These are phyloP conservation scores for Ischnura elegans DNA, from an alignment of 2,888 invertebrate species.

Conservation along the genomic window DNA sequence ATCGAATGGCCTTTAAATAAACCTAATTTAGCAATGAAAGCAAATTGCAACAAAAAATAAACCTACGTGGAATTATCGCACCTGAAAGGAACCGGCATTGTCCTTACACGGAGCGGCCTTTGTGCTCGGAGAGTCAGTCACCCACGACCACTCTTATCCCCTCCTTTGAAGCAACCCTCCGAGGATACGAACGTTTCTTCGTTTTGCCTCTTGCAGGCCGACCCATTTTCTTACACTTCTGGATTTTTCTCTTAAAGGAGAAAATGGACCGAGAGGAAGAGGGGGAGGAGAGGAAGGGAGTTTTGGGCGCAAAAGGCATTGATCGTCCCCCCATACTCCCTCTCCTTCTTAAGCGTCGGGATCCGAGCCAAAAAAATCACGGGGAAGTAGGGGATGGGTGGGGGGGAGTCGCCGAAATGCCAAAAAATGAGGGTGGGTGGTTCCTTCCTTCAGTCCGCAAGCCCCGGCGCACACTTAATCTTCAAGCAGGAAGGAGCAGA, in stretches of 20 bases:
- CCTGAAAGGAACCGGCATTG: too few species aligned
- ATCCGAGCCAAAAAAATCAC: background rate
- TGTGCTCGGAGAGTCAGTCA: background rate
- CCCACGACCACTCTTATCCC: background rate
- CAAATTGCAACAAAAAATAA: too few species aligned
- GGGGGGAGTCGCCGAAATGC: background rate
- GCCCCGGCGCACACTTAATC: constrained; percentile 1
- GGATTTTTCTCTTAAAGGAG: constrained; percentile 1
- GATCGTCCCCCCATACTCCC: background rate
- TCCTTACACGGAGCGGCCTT: background rate
- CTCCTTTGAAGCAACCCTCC: background rate
- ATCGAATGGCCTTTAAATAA: too few species aligned
- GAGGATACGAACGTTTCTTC: background rate
- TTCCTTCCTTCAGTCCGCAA: background rate
- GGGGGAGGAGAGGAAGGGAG: background rate
- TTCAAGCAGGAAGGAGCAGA: background rate
- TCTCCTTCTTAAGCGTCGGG: background rate
- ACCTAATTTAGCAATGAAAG: too few species aligned
- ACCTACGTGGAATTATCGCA: too few species aligned
- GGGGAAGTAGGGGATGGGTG: background rate
- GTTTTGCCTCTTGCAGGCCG: background rate
- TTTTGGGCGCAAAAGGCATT: background rate
- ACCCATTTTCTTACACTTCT: background rate
- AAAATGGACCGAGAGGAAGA: background rate
- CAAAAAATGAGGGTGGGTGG: background rate